Base-by-base conservation (phyloP, 2,113 vertebrate genomes). In the Lethenteron reissneri region DNA sequence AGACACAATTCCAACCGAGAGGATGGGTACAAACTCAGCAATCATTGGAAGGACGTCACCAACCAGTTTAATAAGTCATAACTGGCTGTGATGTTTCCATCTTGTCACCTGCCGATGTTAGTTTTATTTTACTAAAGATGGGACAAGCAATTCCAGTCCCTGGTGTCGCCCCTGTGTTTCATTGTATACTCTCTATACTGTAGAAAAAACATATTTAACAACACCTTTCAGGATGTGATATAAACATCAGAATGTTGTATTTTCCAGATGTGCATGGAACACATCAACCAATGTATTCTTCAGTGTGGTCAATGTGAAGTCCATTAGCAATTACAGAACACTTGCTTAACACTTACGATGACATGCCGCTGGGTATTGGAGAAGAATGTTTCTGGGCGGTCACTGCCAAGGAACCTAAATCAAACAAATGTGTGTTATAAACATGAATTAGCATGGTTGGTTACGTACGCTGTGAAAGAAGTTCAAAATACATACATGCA, bases 321-420 rank as follows among this genome's bases (percentile, higher is more conserved):
- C 3, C 69, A 56, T 19, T 58, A 15, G 57, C 71, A 13, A 15
- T 10, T 14, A 71, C 56, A 2, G 15, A 12, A 58, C 11, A 11
- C 62, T 71, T 15, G 62, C 57, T 56, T n/a, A 11, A 2, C 59
- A 81, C 85, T 85, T 75, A 84, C 84, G n/a, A 84, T 77, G 41
- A 78, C 78, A 11, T 83, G 82, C 73, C 82, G 80, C 73, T 86
- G 83, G 1, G 80, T 85, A 10, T 81, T 84, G 17, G 79, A 82
- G 76, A 87, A 87, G 74, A 82, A 85, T 9, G 72, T 76, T 12
- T 82, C 77, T 0, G 71, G 80, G 75, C 78, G 71, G 25, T 82
- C 77, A 56, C 77, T 83, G 71, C 81, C 83, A 70, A 84, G 81
- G 75, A 87, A 85, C 76, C 84, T 86, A 41, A 41, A 41, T 41